Base-by-base conservation (phyloP, 2,797 vertebrate species). In the Argentina silus region DNA sequence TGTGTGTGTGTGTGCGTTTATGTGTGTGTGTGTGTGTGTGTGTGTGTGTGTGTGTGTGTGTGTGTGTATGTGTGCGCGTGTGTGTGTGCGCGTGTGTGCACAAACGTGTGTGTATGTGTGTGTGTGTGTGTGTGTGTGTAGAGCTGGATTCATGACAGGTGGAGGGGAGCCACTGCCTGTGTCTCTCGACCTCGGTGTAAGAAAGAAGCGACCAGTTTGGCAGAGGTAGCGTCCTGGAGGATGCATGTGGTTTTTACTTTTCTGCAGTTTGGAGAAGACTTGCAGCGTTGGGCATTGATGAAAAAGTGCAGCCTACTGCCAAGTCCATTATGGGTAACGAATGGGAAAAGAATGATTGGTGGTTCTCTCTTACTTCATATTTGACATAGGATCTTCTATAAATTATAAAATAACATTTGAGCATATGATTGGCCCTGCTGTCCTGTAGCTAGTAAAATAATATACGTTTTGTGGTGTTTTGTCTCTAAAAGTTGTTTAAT, bases 301-400 rank as follows among this genome's bases (percentile, higher is more conserved):
- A 85, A 81, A 62, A 86, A 85, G 83, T 85, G n/a, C 74, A 79
- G 83, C 79, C 56, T 65, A 77, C 67, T 62, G 70, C 64, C 67
- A 68, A 78, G 65, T 77, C 59, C 50, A 45, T 75, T 77, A 78
- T 69, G 36, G 66, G 59, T 69, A 75, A 71, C 48, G 64, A 64
- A 66, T 19, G 69, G 27, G 23, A 50, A 63, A 80, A 73, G 74
- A 84, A 76, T 70, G 68, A 85, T 79, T 77, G 69, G 69, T 68
- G 1, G 48, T 78, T 67, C 64, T 72, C 81, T 74, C 43, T 67
- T 53, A 53, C 69, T 68, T 76, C 44, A 71, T 71, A 80, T 84
- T 83, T 77, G 74, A 83, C 73, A 84, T 64, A 63, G 17, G 73
- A 88, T 77, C 76, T 76, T 72, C 62, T 55, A 57, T 73, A 76